Percentiles rank a stretch among this genome's conserved stretches.
Conservation (phyloP, 1,140 invertebrate genomes). For the Bombus sylvicola region DNA sequence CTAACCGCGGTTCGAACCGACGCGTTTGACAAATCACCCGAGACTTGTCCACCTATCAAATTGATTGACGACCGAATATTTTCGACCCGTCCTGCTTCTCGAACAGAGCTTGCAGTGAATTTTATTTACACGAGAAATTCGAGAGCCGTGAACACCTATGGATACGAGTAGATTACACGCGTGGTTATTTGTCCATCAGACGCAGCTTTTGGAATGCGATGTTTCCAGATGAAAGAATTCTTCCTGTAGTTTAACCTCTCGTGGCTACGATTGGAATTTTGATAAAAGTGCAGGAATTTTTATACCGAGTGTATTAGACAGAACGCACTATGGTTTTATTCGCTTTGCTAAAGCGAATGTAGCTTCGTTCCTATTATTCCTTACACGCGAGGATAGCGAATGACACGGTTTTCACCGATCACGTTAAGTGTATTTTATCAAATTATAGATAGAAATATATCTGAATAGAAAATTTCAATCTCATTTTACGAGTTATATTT, state of each 20-base stretch:
- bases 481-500: background rate
- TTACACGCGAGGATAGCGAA: too few relatives aligned
- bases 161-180: background rate
- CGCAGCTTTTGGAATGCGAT: background rate
- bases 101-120: background rate
- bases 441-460: too few relatives aligned
- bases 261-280: background rate
- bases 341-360: background rate
- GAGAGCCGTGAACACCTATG: background rate
- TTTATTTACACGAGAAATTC: background rate
- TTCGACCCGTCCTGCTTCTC: background rate
- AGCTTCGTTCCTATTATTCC: too few relatives aligned
- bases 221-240: background rate
- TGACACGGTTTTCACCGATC: too few relatives aligned
- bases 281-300: background rate
- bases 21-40: background rate
- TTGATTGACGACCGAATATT: background rate
- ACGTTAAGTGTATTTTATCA: too few relatives aligned
- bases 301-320: background rate
- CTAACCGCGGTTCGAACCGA: background rate
- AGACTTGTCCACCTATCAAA: background rate
- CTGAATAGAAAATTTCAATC: too few relatives aligned
- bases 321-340: background rate
- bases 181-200: background rate
- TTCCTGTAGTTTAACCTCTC: background rate